Evolutionary conservation across 2,797 vertebrate species (phyloP).

Genomic region (Danio albolineatus): DNA sequence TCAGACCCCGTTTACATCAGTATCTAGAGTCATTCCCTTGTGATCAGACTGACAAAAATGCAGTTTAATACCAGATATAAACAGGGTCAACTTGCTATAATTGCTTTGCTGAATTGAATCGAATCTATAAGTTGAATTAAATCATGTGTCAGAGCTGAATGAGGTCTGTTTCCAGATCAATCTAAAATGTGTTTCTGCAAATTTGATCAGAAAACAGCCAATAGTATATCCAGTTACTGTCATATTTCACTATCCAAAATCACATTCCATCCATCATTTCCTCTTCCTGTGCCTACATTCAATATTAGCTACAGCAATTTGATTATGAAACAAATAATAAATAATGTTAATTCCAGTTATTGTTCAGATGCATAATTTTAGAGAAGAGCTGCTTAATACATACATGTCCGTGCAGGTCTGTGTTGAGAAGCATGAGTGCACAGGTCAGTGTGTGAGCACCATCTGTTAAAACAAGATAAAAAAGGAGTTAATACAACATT

Average conservation of each 20-base stretch:
- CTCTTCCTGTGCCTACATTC: slow-evolving; percentile 41
- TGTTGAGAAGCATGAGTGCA: slow-evolving; percentile 96
- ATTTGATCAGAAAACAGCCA: slow-evolving; percentile 25
- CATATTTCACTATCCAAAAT: slow-evolving; percentile 37
- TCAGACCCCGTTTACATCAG: no score
- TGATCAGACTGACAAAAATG: no score
- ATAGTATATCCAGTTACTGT: slow-evolving; percentile 34
- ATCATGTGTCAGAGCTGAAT: background rate
- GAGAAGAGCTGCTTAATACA: slow-evolving; percentile 67
- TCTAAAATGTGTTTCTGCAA: slow-evolving; percentile 32
- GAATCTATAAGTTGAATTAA: background rate
- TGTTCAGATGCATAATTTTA: background rate
- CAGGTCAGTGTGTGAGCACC: slow-evolving; percentile 95
- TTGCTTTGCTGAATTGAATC: background rate
- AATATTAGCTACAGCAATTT: slow-evolving; percentile 22
- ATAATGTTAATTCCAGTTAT: slow-evolving; percentile 13
- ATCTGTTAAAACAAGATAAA: slow-evolving; percentile 76
- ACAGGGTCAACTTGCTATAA: no score
- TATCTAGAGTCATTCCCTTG: no score
- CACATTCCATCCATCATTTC: slow-evolving; percentile 36
- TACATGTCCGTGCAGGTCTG: slow-evolving; percentile 95
- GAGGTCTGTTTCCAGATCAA: slow-evolving; percentile 13
- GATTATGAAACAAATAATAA: slow-evolving; percentile 11
- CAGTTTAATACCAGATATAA: no score
- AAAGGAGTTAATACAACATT: background rate